These are phyloP conservation scores for Chrysocyon brachyurus DNA, from an alignment of 2,797 vertebrate genomes.

Conservation along the genomic window DNA sequence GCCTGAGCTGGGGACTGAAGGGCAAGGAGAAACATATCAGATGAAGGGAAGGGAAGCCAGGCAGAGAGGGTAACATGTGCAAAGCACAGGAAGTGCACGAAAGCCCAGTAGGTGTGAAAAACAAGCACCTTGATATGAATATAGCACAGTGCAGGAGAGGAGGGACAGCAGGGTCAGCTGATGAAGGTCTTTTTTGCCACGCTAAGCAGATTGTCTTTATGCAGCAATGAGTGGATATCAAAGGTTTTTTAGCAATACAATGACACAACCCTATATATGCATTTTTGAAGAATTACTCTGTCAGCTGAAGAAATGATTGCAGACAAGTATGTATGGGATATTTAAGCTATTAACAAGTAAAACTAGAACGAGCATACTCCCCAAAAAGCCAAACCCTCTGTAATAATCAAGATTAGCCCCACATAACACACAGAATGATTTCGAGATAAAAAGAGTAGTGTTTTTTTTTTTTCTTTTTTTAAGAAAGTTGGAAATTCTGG, in stretches of 20 bases:
- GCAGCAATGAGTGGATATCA: background rate
- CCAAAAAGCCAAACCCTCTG: background rate
- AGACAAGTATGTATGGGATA: background rate
- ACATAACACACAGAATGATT: background rate
- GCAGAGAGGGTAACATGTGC: background rate
- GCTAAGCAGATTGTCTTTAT: background rate
- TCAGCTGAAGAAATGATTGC: background rate
- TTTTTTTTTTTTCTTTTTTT: background rate
- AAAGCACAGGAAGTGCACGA: background rate
- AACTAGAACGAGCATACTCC: background rate
- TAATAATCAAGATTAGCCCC: background rate
- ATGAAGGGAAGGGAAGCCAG: background rate
- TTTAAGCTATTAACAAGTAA: background rate
- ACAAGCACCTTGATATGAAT: background rate
- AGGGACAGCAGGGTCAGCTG: background rate
- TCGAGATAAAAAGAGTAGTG: background rate
- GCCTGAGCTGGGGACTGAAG: background rate
- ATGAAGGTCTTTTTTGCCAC: background rate
- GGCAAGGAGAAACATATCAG: too few relatives aligned
- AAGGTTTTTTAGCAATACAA: background rate
- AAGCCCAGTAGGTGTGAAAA: background rate
- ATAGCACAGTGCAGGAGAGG: background rate
- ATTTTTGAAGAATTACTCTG: background rate
- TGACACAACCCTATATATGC: background rate
- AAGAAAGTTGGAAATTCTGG: background rate